Conservation (phyloP, 1,140 invertebrate species). For the Nephila pilipes region DNA sequence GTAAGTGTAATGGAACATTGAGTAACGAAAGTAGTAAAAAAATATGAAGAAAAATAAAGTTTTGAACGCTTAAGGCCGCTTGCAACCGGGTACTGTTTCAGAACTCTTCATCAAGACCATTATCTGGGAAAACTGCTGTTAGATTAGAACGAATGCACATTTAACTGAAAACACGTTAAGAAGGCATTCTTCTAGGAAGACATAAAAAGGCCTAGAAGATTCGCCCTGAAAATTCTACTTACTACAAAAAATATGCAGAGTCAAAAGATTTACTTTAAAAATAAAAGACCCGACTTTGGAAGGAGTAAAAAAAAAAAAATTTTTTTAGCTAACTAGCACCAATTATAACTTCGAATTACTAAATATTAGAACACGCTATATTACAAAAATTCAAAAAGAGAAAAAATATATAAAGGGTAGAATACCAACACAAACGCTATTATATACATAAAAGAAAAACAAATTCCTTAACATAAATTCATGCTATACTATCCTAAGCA, state of each 20-base stretch:
- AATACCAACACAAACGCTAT: slow-evolving; percentile 44
- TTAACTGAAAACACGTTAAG: background rate
- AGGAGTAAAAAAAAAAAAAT: background rate
- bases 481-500: slow-evolving; percentile 60
- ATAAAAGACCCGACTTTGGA: slow-evolving; percentile 15
- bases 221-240: slow-evolving; percentile 33
- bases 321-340: slow-evolving; percentile 50
- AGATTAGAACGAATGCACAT: background rate
- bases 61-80: slow-evolving; percentile 56
- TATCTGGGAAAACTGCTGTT: background rate
- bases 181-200: background rate
- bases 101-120: background rate
- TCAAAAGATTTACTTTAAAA: background rate
- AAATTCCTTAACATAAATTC: slow-evolving; percentile 30
- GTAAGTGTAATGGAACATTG: slow-evolving; percentile 32
- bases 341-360: slow-evolving; percentile 42
- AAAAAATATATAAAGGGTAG: slow-evolving; percentile 26
- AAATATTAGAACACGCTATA: slow-evolving; percentile 27
- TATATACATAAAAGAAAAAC: slow-evolving; percentile 63
- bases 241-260: background rate
- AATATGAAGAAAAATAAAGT: too few species aligned
- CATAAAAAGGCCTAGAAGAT: slow-evolving; percentile 21
- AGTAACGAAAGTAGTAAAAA: slow-evolving; percentile 35
- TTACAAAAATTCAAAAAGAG: slow-evolving; percentile 45
- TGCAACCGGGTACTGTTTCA: slow-evolving; percentile 31